Conservation (phyloP, 2,113 vertebrate genomes). For the Sciurus niger region DNA sequence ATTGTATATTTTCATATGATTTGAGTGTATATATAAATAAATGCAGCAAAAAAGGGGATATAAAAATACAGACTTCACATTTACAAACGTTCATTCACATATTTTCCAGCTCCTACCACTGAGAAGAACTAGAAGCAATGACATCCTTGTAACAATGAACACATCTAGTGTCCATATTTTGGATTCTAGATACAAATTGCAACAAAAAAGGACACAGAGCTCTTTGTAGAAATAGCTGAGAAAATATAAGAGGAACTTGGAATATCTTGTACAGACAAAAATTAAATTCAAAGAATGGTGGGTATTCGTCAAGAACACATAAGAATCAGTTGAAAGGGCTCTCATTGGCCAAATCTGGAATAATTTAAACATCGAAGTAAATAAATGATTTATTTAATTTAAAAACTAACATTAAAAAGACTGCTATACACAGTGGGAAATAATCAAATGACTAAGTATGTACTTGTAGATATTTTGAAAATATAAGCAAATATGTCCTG, state of each 20-base stretch:
- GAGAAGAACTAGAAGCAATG: conserved; percentile 6
- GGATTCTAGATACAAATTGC: conserved; percentile 8
- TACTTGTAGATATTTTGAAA: conserved; percentile 16
- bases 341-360: neutral
- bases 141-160: neutral
- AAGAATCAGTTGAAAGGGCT: neutral
- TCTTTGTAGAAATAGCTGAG: conserved; percentile 9
- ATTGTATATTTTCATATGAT: neutral
- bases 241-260: neutral
- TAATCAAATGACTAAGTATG: neutral
- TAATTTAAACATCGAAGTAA: conserved; percentile 40
- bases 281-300: neutral
- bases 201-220: neutral
- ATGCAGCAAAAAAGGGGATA: neutral
- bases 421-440: neutral
- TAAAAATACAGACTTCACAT: neutral
- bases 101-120: neutral
- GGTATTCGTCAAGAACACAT: neutral
- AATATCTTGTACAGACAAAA: neutral
- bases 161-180: neutral
- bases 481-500: neutral
- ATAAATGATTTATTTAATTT: conserved; percentile 5
- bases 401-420: conserved; percentile 31
- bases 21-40: neutral
- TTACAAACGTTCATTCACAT: neutral